These are phyloP conservation scores for Machimus atricapillus DNA, from an alignment of 2,888 invertebrate species.

Conservation along the genomic window DNA sequence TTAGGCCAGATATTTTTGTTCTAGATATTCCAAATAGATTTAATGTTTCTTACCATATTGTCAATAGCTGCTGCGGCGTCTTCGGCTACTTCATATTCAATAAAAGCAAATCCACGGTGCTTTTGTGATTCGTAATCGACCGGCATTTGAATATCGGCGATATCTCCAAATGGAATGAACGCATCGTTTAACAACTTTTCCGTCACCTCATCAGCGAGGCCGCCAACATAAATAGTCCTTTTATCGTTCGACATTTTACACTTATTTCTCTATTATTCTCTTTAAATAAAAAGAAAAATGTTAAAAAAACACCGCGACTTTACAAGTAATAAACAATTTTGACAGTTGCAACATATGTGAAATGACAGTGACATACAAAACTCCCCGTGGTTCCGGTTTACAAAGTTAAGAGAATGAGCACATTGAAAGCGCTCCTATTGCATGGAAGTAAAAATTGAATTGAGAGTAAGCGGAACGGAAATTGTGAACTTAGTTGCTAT, in stretches of 20 bases:
- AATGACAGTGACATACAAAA: not conserved
- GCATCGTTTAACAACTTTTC: constrained; percentile 95
- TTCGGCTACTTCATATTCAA: constrained; percentile 96
- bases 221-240: constrained; percentile 85
- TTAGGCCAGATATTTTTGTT: no score
- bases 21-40: no score
- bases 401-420: not conserved
- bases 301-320: not conserved
- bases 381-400: not conserved
- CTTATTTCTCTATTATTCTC: not conserved
- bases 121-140: constrained; percentile 97
- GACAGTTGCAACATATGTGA: not conserved
- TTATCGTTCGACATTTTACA: constrained; percentile 72
- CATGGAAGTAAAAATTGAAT: not conserved
- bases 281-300: not conserved
- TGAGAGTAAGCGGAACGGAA: not conserved
- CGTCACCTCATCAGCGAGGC: constrained; percentile 93
- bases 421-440: not conserved
- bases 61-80: constrained; percentile 99
- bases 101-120: constrained; percentile 98
- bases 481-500: not conserved
- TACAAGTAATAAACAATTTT: not conserved
- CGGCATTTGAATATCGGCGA: constrained; percentile 96
- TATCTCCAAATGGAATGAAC: constrained; percentile 98
- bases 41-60: constrained; percentile 80